Evolutionary conservation across 2,113 vertebrate species (phyloP).

Genomic region (Chiloscyllium plagiosum): DNA sequence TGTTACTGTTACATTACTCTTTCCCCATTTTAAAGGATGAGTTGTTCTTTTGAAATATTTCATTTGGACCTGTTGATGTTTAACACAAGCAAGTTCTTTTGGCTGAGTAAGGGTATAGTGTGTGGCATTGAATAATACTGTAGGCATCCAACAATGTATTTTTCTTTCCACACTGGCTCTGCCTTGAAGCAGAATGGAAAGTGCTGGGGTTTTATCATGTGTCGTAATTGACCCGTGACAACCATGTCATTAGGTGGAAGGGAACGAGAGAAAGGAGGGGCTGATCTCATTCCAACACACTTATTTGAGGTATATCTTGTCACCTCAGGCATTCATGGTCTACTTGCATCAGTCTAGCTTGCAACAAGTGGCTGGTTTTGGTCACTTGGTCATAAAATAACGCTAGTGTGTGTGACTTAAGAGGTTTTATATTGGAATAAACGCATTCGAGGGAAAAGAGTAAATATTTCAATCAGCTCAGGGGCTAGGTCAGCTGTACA

Average conservation of each 20-base stretch:
- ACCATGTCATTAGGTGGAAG: slow-evolving; percentile 37
- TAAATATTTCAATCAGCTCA: neutral
- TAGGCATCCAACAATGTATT: neutral
- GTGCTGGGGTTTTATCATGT: slow-evolving; percentile 42
- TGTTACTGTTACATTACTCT: neutral
- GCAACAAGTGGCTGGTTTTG: neutral
- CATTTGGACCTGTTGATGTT: neutral
- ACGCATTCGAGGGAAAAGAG: neutral
- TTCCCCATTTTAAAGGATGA: neutral
- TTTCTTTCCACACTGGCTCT: neutral
- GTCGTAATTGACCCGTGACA: slow-evolving; percentile 51
- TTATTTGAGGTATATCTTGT: slow-evolving; percentile 37
- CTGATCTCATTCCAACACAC: slow-evolving; percentile 1
- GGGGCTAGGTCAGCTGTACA: neutral
- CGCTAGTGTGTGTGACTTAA: neutral
- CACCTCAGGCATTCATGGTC: slow-evolving; percentile 35
- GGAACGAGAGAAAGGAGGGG: neutral
- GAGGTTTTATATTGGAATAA: neutral
- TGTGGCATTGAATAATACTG: too few species aligned
- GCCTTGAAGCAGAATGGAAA: slow-evolving; percentile 42
- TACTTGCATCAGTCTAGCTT: neutral
- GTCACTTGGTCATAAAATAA: slow-evolving; percentile 8
- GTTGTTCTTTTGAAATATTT: neutral
- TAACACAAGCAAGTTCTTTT: neutral
- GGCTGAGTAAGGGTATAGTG: too few species aligned